phyloP scores from a whole-genome alignment of 2,113 vertebrate species.

The Stigmatopora nigra region DNA sequence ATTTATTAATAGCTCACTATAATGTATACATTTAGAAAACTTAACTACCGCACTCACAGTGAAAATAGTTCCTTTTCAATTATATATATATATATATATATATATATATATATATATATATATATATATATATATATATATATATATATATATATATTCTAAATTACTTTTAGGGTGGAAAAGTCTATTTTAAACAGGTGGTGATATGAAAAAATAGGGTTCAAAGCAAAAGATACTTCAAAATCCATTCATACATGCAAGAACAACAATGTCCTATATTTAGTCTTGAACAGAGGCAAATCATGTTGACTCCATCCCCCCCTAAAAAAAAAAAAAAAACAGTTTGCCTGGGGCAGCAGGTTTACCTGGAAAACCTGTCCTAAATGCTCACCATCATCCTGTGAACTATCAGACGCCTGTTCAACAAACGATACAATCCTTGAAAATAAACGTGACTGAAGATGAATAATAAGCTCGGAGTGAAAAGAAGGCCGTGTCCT shows the following conservation, averaged over 20 bases:
- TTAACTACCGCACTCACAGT: too few species aligned
- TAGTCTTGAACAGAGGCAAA: conserved; percentile 6
- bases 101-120: too few species aligned
- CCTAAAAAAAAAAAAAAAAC: conserved; percentile 5
- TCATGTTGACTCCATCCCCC: conserved; percentile 10
- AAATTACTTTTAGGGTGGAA: neutral
- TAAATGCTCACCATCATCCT: conserved; percentile 20
- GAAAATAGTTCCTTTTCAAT: too few species aligned
- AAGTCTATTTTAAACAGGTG: too few species aligned
- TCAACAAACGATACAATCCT: conserved; percentile 19
- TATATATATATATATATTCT: neutral
- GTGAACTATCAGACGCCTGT: conserved; percentile 11
- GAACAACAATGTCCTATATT: conserved; percentile 18
- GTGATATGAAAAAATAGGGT: too few species aligned
- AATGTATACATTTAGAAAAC: too few species aligned
- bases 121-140: too few species aligned
- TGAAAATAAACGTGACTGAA: conserved; percentile 10
- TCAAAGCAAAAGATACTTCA: conserved; percentile 15
- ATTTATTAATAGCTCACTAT: too few species aligned
- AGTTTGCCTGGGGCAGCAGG: conserved; percentile 21
- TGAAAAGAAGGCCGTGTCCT: conserved; percentile 47
- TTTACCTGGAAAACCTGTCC: conserved; percentile 25
- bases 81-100: too few species aligned
- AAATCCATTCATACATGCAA: conserved; percentile 13
- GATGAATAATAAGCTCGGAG: conserved; percentile 24